A percentile compares a stretch with the other conserved stretches of the same genome.
These are phyloP conservation scores for Poecilobothrus nobilitatus DNA, from an alignment of 2,888 invertebrate species.

Conservation along the genomic window DNA sequence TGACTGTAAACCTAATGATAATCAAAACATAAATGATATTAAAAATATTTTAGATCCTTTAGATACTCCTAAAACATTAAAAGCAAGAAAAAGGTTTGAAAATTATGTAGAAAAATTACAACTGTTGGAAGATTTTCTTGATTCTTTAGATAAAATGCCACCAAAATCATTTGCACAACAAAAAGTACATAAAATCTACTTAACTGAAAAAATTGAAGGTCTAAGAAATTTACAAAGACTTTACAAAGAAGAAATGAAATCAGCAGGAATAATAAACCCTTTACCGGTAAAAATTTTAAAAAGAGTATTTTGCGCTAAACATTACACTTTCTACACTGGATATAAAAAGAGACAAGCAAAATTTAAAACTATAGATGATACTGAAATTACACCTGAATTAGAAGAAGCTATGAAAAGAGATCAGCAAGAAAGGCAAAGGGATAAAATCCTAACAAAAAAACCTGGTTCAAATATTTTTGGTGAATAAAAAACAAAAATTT, in stretches of 20 bases:
- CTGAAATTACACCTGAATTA: not conserved
- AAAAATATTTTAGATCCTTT: not conserved
- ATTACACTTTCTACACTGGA: not conserved
- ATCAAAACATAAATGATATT: not conserved
- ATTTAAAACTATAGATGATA: not conserved
- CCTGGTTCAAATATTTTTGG: not conserved
- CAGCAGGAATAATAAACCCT: too few species aligned
- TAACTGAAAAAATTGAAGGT: conserved; percentile 7
- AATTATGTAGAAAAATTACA: not conserved
- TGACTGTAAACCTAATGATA: not conserved
- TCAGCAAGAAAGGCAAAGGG: not conserved
- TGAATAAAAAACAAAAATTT: not conserved
- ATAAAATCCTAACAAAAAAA: not conserved
- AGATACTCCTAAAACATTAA: not conserved
- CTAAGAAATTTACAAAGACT: not conserved
- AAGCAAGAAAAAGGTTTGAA: not conserved
- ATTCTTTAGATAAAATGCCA: conserved; percentile 4
- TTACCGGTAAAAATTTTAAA: not conserved
- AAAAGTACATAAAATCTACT: not conserved
- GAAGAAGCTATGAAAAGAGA: not conserved
- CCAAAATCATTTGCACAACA: not conserved
- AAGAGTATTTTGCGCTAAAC: not conserved
- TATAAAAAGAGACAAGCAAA: not conserved
- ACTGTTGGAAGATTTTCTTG: not conserved
- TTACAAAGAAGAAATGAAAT: not conserved